These are phyloP conservation scores for Dipodomys stephensi DNA, from an alignment of 2,113 vertebrate genomes.

Conservation along the genomic window DNA sequence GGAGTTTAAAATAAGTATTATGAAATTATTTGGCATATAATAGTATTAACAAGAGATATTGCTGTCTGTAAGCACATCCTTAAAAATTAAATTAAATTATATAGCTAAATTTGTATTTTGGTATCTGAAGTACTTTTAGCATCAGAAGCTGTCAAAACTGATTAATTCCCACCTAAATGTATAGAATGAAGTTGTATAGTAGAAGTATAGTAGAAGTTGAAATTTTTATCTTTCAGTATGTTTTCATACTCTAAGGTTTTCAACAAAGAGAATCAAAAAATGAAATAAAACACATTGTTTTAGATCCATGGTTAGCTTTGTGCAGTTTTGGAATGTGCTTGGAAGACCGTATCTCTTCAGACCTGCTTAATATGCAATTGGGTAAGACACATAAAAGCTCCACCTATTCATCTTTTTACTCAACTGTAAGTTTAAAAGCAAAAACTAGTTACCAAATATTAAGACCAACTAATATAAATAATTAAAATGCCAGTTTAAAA, in stretches of 20 bases:
- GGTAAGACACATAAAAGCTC: slow-evolving; percentile 9
- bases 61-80: neutral
- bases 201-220: neutral
- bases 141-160: slow-evolving; percentile 48
- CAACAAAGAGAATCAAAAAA: slow-evolving; percentile 22
- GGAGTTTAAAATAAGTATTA: slow-evolving; percentile 19
- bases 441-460: slow-evolving; percentile 30
- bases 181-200: neutral
- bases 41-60: too few relatives aligned
- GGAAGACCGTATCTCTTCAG: slow-evolving; percentile 20
- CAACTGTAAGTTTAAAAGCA: slow-evolving; percentile 50
- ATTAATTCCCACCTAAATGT: slow-evolving; percentile 38
- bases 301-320: slow-evolving; percentile 43
- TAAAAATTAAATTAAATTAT: slow-evolving; percentile 51
- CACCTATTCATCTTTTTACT: neutral
- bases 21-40: slow-evolving; percentile 36
- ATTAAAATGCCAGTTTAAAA: slow-evolving; percentile 51
- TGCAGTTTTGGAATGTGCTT: slow-evolving; percentile 62
- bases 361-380: slow-evolving; percentile 49
- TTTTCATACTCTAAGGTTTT: slow-evolving; percentile 54
- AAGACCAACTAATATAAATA: slow-evolving; percentile 13
- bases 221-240: slow-evolving; percentile 58
- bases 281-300: slow-evolving; percentile 47
- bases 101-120: slow-evolving; percentile 39
- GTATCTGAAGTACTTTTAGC: slow-evolving; percentile 21